These are phyloP conservation scores for Ursus arctos DNA, from an alignment of 2,113 vertebrate species.

Conservation along the genomic window DNA sequence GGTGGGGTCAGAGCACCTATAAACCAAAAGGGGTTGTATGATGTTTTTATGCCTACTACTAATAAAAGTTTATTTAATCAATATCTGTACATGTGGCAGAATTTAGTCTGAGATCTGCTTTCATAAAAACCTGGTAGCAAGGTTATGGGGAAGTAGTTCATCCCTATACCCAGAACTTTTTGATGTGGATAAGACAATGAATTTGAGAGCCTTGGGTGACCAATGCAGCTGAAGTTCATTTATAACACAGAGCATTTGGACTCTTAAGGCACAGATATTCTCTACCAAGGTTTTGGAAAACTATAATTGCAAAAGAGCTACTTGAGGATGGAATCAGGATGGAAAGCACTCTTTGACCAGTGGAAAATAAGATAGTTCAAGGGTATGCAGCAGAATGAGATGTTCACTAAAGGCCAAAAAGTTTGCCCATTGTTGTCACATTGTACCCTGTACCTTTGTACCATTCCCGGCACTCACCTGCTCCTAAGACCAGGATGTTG, in stretches of 20 bases:
- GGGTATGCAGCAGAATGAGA: background rate
- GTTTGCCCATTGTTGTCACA: background rate
- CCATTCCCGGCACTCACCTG: background rate
- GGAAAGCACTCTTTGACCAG: background rate
- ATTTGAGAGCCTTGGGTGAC: background rate
- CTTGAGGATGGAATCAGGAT: background rate
- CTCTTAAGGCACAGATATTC: background rate
- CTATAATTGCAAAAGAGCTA: background rate
- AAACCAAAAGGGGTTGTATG: background rate
- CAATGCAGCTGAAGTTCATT: background rate
- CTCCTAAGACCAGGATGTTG: background rate
- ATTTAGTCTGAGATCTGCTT: background rate
- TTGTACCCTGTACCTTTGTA: background rate
- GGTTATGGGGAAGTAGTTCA: background rate
- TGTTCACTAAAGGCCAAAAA: background rate
- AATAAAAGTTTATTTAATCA: background rate
- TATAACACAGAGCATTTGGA: background rate
- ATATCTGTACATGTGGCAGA: background rate
- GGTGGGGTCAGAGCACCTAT: background rate
- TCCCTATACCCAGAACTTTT: background rate
- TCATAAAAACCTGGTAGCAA: background rate
- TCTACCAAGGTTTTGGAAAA: background rate
- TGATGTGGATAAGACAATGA: background rate
- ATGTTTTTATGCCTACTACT: background rate
- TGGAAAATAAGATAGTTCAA: background rate